Conservation (phyloP, 2,797 vertebrate genomes). For the Gallinago solitaria region DNA sequence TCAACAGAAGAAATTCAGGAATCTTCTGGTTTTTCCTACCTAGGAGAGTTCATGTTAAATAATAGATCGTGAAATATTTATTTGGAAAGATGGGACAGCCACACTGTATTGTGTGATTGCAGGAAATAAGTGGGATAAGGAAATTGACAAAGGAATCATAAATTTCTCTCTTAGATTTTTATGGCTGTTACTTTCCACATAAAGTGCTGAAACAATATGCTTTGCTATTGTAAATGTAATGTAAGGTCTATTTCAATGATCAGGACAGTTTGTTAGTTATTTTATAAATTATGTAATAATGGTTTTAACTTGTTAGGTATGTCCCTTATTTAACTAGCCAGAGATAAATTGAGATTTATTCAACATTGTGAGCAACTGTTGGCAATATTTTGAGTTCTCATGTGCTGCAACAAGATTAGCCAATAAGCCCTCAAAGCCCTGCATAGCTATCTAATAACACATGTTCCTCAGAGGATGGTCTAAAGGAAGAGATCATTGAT, state of each 20-base stretch:
- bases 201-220: neutral
- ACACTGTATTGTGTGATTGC: fast-evolving
- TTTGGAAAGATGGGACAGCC: neutral
- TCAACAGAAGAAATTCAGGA: neutral
- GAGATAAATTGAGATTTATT: neutral
- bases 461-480: neutral
- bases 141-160: neutral
- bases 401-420: neutral
- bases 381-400: neutral
- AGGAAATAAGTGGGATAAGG: neutral
- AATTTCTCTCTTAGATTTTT: neutral
- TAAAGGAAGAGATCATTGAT: neutral
- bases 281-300: neutral
- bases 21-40: neutral
- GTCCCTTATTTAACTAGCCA: neutral
- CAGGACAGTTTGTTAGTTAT: neutral
- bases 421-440: neutral
- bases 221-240: neutral
- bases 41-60: fast-evolving
- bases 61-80: neutral
- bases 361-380: neutral
- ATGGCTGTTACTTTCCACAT: neutral
- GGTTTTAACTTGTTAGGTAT: neutral
- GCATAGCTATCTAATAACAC: neutral
- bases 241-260: neutral